Evolutionary conservation across 2,888 invertebrate species (phyloP).

Genomic region (Elmis aenea): DNA sequence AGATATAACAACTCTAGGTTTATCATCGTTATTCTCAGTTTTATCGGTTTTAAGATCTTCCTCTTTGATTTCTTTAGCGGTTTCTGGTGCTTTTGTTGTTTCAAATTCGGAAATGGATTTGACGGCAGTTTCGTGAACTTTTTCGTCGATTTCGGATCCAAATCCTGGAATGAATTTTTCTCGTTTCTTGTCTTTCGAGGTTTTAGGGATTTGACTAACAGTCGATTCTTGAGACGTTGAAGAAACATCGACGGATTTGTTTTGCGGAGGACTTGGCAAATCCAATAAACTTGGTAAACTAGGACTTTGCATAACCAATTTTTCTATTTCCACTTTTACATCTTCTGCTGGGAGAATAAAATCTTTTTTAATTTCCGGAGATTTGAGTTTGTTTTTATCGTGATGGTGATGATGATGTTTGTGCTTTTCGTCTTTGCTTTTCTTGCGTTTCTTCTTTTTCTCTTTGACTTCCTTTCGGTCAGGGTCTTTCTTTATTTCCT

Average conservation of each 20-base stretch:
- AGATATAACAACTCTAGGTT: conserved; percentile 76
- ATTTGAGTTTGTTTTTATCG: conserved; percentile 47
- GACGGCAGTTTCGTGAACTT: conserved; percentile 73
- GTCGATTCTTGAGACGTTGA: conserved; percentile 44
- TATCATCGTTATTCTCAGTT: conserved; percentile 56
- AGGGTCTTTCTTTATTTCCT: conserved; percentile 46
- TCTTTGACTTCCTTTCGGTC: conserved; percentile 62
- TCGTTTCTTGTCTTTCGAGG: conserved; percentile 26
- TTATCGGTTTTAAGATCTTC: conserved; percentile 39
- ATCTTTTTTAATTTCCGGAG: conserved; percentile 37
- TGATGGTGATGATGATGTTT: conserved; percentile 63
- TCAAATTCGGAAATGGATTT: conserved; percentile 68
- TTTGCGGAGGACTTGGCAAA: conserved; percentile 52
- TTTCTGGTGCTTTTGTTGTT: conserved; percentile 32
- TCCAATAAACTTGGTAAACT: conserved; percentile 63
- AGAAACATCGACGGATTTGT: conserved; percentile 39
- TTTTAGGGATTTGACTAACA: conserved; percentile 54
- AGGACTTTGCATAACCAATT: conserved; percentile 42
- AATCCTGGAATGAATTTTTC: conserved; percentile 65
- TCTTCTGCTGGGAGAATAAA: conserved; percentile 11
- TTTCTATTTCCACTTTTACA: conserved; percentile 13
- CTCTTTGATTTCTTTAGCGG: conserved; percentile 24
- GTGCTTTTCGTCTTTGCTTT: conserved; percentile 72
- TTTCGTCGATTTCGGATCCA: conserved; percentile 61
- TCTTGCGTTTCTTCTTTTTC: conserved; percentile 81